These are phyloP conservation scores for Tachuris rubrigastra DNA, from an alignment of 2,113 vertebrate genomes.

Conservation along the genomic window DNA sequence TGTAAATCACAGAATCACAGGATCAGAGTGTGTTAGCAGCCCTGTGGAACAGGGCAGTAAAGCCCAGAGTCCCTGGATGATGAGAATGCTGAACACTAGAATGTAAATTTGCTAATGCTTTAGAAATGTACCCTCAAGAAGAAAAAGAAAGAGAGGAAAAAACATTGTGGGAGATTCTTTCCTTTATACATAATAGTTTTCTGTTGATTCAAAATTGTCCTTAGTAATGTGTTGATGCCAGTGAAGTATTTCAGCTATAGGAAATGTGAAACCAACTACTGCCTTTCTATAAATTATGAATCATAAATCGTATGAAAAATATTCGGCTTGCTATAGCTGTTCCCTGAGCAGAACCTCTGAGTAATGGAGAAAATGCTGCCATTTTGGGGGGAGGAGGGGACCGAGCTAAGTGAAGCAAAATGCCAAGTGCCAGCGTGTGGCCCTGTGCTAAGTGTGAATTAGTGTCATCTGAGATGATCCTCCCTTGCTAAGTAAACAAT, in stretches of 20 bases:
- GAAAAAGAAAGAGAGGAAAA: neutral
- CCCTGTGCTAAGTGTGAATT: constrained; percentile 6
- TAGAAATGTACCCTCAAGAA: constrained; percentile 48
- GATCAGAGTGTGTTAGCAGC: neutral
- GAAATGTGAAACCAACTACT: constrained; percentile 28
- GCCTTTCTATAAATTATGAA: constrained; percentile 48
- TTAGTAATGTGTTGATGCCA: constrained; percentile 29
- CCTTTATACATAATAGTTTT: constrained; percentile 58
- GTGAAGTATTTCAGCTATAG: constrained; percentile 40
- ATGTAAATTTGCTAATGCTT: constrained; percentile 28
- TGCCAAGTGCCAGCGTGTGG: neutral
- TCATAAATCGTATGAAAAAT: constrained; percentile 43
- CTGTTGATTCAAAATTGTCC: constrained; percentile 60
- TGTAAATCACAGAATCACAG: neutral
- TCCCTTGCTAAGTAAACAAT: neutral
- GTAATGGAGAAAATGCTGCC: constrained; percentile 12
- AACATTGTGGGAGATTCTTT: constrained; percentile 67
- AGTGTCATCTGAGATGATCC: neutral
- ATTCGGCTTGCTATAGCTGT: neutral
- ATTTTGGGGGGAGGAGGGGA: neutral
- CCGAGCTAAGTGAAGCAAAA: neutral
- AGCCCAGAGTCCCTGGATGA: neutral
- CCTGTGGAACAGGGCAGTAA: neutral
- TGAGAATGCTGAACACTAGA: constrained; percentile 3
- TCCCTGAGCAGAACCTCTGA: neutral